Conservation (phyloP, 2,888 invertebrate genomes). For the Quadroppia sp. region DNA sequence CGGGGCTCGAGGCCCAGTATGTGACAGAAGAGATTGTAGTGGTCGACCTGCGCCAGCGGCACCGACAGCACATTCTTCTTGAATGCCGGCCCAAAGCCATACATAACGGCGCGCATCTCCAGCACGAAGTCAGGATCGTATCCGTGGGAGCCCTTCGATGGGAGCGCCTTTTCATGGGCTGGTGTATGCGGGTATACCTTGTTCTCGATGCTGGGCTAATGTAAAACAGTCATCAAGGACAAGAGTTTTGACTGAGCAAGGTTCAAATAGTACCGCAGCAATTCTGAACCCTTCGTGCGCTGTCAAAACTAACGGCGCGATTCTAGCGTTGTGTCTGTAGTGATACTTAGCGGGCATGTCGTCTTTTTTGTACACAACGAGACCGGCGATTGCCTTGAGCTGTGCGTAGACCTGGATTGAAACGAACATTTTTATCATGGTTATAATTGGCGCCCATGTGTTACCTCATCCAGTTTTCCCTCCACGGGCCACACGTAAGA, state of each 20-base stretch:
- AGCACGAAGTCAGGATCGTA: slow-evolving; percentile 16
- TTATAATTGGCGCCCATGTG: neutral
- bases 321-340: too few species aligned
- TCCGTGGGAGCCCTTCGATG: slow-evolving; percentile 24
- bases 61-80: slow-evolving; percentile 50
- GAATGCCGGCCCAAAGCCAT: slow-evolving; percentile 59
- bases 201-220: too few species aligned
- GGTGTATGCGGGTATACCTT: too few species aligned
- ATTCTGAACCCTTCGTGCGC: too few species aligned
- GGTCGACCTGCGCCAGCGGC: slow-evolving; percentile 63
- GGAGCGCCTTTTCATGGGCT: neutral
- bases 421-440: slow-evolving; percentile 21
- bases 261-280: too few species aligned
- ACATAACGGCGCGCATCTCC: slow-evolving; percentile 52
- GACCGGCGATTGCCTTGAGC: slow-evolving; percentile 43
- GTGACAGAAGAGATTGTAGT: slow-evolving; percentile 63
- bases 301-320: too few species aligned
- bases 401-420: neutral
- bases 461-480: slow-evolving; percentile 45
- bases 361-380: slow-evolving; percentile 47
- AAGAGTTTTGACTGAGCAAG: too few species aligned
- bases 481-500: slow-evolving; percentile 45
- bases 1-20: slow-evolving; percentile 61
- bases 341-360: too few species aligned
- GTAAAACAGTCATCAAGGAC: too few species aligned